These are phyloP conservation scores for Pyxicephalus adspersus DNA, from an alignment of 2,113 vertebrate genomes.

Conservation along the genomic window DNA sequence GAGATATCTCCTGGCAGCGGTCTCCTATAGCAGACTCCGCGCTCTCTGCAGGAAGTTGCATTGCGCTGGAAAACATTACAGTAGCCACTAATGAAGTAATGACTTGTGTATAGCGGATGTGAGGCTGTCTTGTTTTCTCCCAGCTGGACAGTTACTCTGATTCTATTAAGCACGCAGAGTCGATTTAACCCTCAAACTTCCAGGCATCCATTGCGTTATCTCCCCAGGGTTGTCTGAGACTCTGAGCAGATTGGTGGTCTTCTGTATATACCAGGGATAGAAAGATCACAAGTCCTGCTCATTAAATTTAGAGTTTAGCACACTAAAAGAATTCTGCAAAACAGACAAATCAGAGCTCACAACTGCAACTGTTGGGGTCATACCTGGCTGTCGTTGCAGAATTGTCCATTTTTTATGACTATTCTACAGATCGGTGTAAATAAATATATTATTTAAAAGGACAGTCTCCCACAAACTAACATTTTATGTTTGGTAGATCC, in stretches of 20 bases:
- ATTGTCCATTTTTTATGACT: no score
- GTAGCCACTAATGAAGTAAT: slow-evolving; percentile 50
- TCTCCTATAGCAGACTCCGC: neutral
- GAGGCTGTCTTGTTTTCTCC: slow-evolving; percentile 23
- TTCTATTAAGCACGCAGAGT: slow-evolving; percentile 8
- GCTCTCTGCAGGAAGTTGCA: slow-evolving; percentile 35
- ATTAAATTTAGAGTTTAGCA: no score
- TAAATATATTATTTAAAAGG: no score
- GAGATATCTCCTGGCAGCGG: neutral
- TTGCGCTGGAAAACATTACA: slow-evolving; percentile 44
- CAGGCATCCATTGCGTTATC: no score
- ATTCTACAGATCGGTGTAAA: no score
- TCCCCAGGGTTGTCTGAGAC: neutral
- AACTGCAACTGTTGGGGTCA: neutral
- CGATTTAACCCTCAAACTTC: slow-evolving; percentile 2
- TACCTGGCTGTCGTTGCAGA: no score
- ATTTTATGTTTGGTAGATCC: no score
- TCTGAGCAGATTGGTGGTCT: neutral
- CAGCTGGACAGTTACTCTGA: slow-evolving; percentile 25
- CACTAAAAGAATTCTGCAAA: no score
- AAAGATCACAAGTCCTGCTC: no score
- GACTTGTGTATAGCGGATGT: slow-evolving; percentile 44
- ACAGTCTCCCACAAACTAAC: no score
- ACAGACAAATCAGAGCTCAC: no score
- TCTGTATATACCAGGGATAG: neutral